A percentile compares a stretch with the other conserved stretches of the same genome.
These are phyloP conservation scores for Onchidella celtica DNA, from an alignment of 2,888 invertebrate genomes.

Conservation along the genomic window DNA sequence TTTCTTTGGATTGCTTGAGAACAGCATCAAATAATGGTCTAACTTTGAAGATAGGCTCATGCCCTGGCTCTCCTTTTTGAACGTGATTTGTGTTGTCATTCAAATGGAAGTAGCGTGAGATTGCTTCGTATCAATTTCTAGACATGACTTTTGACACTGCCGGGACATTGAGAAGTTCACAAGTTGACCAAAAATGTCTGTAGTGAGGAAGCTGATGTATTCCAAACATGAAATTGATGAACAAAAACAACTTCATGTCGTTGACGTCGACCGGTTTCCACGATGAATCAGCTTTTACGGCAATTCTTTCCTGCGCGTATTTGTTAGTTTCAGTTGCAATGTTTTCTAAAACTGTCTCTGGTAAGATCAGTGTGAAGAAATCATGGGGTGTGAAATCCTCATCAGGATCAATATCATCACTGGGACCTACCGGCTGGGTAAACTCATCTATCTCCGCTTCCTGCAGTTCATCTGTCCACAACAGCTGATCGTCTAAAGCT, in stretches of 20 bases:
- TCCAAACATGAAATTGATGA: not conserved
- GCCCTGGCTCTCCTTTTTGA: not conserved
- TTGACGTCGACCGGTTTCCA: constrained; percentile 1
- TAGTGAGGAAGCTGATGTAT: not conserved
- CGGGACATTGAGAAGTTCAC: constrained; percentile 7
- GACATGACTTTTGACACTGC: constrained; percentile 6
- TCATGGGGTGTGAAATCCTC: not conserved
- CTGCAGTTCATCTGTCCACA: not conserved
- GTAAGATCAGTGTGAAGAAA: not conserved
- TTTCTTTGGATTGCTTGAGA: not conserved
- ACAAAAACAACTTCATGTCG: not conserved
- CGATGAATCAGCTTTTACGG: constrained; percentile 6
- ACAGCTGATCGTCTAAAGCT: not conserved
- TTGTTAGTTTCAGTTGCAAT: not conserved
- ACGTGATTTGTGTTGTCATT: not conserved
- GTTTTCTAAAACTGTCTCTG: not conserved
- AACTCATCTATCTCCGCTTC: not conserved
- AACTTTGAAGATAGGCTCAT: constrained; percentile 3
- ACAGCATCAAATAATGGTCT: not conserved
- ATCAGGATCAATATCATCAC: constrained; percentile 1
- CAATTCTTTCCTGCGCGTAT: not conserved
- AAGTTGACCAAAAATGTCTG: not conserved
- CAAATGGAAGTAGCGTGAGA: constrained; percentile 2
- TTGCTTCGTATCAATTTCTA: constrained; percentile 1
- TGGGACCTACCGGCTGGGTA: not conserved